These are phyloP conservation scores for Suricata suricatta DNA, from an alignment of 2,113 vertebrate species.

Conservation along the genomic window DNA sequence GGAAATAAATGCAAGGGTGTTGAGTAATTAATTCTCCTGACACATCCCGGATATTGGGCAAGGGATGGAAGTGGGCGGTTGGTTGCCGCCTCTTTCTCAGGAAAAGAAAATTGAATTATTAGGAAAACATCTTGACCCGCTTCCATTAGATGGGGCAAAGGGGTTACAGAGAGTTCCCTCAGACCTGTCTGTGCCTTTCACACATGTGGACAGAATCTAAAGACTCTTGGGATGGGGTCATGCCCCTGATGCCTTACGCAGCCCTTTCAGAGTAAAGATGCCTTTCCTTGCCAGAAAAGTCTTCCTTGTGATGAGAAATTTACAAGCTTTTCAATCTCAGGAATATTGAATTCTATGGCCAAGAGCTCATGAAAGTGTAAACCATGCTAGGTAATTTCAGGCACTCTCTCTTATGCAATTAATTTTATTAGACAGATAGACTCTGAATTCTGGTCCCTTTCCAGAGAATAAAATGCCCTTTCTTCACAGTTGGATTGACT, in stretches of 20 bases:
- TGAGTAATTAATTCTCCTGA: background rate
- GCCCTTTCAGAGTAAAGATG: background rate
- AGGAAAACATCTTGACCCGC: background rate
- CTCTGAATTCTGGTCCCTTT: background rate
- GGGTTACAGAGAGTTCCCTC: background rate
- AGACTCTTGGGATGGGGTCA: background rate
- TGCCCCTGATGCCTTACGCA: too few species aligned
- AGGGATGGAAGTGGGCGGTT: background rate
- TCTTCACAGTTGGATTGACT: background rate
- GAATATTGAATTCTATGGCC: background rate
- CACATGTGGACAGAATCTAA: background rate
- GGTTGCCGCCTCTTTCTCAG: background rate
- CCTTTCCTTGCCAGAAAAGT: slow-evolving; percentile 7
- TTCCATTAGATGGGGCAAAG: background rate
- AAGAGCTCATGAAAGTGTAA: background rate
- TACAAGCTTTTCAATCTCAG: background rate
- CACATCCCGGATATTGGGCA: background rate
- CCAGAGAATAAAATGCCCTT: background rate
- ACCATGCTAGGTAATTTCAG: background rate
- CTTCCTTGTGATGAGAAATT: background rate
- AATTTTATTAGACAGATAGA: background rate
- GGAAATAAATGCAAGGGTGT: too few species aligned
- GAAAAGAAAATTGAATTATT: background rate
- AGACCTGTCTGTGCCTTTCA: background rate
- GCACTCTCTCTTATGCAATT: background rate